phyloP scores from a whole-genome alignment of 2,797 vertebrate species.

The Pelobates cultripes region DNA sequence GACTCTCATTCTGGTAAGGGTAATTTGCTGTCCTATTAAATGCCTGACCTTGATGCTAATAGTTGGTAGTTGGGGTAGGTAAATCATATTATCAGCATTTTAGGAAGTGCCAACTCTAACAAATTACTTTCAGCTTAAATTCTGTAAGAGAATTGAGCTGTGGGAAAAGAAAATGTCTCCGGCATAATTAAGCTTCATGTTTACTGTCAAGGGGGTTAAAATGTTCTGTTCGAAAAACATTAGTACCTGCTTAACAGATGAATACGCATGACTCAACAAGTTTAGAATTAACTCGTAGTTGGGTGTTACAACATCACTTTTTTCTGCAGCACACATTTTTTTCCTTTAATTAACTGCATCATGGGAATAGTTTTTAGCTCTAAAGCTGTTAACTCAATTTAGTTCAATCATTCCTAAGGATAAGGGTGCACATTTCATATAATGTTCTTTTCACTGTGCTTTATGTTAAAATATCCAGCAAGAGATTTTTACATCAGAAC shows the following conservation, averaged over 20 bases:
- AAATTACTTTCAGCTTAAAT: background rate
- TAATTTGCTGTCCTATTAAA: too few relatives aligned
- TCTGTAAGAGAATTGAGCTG: conserved; percentile 26
- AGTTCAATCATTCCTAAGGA: background rate
- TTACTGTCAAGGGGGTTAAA: conserved; percentile 47
- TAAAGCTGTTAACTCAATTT: background rate
- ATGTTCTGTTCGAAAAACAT: conserved; percentile 38
- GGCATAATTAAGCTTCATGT: conserved; percentile 42
- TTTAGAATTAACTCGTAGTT: conserved; percentile 15
- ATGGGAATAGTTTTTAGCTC: background rate
- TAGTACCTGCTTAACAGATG: conserved; percentile 29
- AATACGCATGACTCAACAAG: conserved; percentile 30
- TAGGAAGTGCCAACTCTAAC: background rate
- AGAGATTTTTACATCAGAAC: conserved; percentile 38
- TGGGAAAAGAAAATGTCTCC: conserved; percentile 24
- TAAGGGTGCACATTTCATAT: background rate
- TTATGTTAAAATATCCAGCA: conserved; percentile 10
- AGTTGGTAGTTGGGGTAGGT: background rate
- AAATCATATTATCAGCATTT: background rate
- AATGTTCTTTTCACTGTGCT: background rate
- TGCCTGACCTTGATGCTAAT: too few relatives aligned
- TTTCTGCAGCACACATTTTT: conserved; percentile 3
- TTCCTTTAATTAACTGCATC: conserved; percentile 6
- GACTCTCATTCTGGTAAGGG: too few relatives aligned
- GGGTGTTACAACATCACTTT: conserved; percentile 4